A percentile compares a stretch with the other conserved stretches of the same genome.
These are phyloP conservation scores for Therioaphis trifolii DNA, from an alignment of 2,888 invertebrate species.

Conservation along the genomic window DNA sequence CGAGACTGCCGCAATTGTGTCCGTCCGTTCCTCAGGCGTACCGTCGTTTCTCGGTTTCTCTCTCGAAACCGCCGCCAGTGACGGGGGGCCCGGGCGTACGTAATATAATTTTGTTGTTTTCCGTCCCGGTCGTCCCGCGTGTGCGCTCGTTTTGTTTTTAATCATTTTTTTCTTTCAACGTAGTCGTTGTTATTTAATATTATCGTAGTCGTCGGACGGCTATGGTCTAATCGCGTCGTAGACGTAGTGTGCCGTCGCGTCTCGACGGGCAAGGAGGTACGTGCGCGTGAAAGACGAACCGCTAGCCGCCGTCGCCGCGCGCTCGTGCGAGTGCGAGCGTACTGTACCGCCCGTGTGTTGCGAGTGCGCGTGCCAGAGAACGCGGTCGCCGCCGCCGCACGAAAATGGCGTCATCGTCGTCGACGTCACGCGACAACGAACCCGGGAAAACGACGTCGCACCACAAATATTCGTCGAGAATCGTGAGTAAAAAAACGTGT, in stretches of 20 bases:
- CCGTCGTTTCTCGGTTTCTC: background rate
- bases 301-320: background rate
- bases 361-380: conserved; percentile 19
- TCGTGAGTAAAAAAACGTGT: conserved; percentile 26
- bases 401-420: conserved; percentile 52
- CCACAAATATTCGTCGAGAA: conserved; percentile 55
- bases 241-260: no score
- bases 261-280: background rate
- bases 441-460: conserved; percentile 14
- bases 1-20: background rate
- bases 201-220: no score
- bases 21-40: no score
- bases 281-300: background rate
- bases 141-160: no score
- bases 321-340: background rate
- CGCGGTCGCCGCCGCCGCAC: conserved; percentile 15
- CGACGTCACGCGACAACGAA: conserved; percentile 36
- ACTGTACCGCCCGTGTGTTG: background rate
- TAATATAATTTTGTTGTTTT: no score
- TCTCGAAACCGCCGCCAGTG: no score
- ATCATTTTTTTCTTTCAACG: no score
- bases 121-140: no score
- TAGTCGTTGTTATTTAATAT: no score
- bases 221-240: no score
- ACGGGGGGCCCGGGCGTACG: background rate